Evolutionary conservation across 2,888 invertebrate genomes (phyloP), one percentile per base, ranked within the genome.

Genomic region (Theretra japonica): DNA sequence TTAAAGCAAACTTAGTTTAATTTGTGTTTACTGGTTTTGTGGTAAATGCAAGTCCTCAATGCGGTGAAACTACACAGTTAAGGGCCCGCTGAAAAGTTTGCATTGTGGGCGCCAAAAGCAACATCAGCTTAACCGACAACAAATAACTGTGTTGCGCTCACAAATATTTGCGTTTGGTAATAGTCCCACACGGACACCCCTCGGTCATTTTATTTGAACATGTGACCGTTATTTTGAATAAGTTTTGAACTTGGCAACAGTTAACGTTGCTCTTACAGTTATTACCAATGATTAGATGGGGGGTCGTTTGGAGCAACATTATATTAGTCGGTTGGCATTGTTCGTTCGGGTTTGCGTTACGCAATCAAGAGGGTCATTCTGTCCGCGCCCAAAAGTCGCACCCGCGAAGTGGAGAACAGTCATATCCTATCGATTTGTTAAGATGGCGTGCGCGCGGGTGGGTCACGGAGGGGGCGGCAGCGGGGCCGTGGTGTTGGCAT

Each of bases 341-440:
- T 90, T 85, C 82, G 78, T 77, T 76, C 82, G 72, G 83, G 80
- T 85, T 85, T 83, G 84, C 83, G 86, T 89, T 89, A 89, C 88
- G 89, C 88, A 91, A 91, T 89, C 88, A 88, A 88, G 88, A 86
- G 88, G 91, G 92, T 93, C 93, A 93, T 89, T 90, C 87, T 84
- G 91, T 90, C 90, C 90, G 90, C 92, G 87, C 92, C 94, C 92
- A 90, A 94, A 94, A 92, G 93, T 93, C 90, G 90, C 88, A 90
- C 88, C 88, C 92, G 92, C 91, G 91, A 91, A 91, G 90, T 92
- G 90, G 93, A 93, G 94, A 94, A 94, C 93, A 94, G 94, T 95
- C 94, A 94, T 94, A 95, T 95, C 94, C 94, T 95, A 95, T 95
- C 95, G 95, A 95, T 95, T 95, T 94, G 95, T 95, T 94, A 95